Evolutionary conservation across 2,888 invertebrate species (phyloP).

Genomic region (Oasisia sp.): DNA sequence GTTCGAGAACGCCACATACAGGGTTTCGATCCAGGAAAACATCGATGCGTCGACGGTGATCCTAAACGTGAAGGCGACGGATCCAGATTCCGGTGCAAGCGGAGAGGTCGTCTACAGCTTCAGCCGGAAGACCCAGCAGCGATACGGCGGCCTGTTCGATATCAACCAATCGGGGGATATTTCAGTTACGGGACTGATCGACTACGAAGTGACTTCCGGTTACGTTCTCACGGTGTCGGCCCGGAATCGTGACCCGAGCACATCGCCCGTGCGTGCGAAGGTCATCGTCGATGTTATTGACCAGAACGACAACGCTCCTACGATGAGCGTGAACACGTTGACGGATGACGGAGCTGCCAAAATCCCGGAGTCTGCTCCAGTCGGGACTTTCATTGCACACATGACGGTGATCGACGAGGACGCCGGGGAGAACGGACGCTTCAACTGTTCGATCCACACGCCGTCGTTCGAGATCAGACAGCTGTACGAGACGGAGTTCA

Average conservation of each 20-base stretch:
- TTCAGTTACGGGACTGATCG: slow-evolving; percentile 29
- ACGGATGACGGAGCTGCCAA: neutral
- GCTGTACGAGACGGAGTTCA: slow-evolving; percentile 30
- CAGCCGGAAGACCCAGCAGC: neutral
- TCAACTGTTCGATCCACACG: slow-evolving; percentile 32
- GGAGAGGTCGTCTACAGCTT: slow-evolving; percentile 31
- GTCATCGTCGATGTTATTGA: slow-evolving; percentile 32
- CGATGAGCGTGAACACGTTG: slow-evolving; percentile 32
- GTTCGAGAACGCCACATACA: slow-evolving; percentile 28
- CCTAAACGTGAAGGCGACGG: slow-evolving; percentile 30
- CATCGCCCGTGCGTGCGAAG: slow-evolving; percentile 27
- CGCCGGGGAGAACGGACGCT: slow-evolving; percentile 31
- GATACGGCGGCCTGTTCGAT: slow-evolving; percentile 26
- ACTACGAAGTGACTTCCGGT: slow-evolving; percentile 29
- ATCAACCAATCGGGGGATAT: slow-evolving; percentile 33
- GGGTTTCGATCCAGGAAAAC: slow-evolving; percentile 30
- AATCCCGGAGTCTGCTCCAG: slow-evolving; percentile 35
- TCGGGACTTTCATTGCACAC: slow-evolving; percentile 36
- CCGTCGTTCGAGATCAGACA: slow-evolving; percentile 29
- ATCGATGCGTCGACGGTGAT: slow-evolving; percentile 23
- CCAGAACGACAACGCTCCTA: slow-evolving; percentile 36
- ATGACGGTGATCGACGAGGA: slow-evolving; percentile 33
- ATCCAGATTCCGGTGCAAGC: slow-evolving; percentile 33
- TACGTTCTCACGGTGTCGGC: slow-evolving; percentile 32
- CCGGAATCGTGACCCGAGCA: slow-evolving; percentile 25